phyloP scores from a whole-genome alignment of 2,113 vertebrate genomes.

The cat (Felis catus) region DNA sequence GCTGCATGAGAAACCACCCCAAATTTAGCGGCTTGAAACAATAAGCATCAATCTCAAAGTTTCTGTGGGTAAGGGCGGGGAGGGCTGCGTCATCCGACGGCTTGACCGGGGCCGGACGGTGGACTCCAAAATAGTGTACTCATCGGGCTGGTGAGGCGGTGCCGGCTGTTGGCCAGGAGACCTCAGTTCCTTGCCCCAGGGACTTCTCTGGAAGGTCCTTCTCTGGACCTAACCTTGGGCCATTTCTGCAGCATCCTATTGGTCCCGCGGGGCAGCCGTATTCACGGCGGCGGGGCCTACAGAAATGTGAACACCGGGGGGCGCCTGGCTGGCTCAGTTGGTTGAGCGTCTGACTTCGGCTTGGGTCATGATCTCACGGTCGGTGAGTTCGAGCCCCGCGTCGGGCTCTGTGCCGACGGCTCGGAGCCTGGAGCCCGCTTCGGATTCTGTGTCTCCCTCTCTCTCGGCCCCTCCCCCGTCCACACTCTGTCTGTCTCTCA shows the following conservation, averaged over 20 bases:
- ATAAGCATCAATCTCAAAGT: background rate
- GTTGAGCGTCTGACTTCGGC: no score
- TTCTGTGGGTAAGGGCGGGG: background rate
- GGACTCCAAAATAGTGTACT: background rate
- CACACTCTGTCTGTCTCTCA: no score
- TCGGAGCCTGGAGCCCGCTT: no score
- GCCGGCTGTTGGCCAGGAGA: background rate
- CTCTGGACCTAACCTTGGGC: background rate
- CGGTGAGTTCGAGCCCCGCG: fast-evolving
- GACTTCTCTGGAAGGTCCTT: background rate
- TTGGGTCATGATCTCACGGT: fast-evolving
- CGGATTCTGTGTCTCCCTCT: no score
- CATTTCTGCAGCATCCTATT: background rate
- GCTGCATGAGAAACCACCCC: background rate
- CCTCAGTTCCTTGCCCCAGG: background rate
- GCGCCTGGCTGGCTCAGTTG: no score
- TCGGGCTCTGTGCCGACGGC: no score
- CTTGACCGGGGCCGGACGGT: background rate
- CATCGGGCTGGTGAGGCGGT: fast-evolving
- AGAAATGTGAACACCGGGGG: background rate
- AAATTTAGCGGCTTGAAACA: background rate
- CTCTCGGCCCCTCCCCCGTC: no score
- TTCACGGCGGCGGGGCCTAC: background rate
- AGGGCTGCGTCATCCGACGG: background rate
- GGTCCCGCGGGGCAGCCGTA: background rate